Evolutionary conservation across 1,140 invertebrate genomes (phyloP).

Genomic region (Hycleus cichorii): DNA sequence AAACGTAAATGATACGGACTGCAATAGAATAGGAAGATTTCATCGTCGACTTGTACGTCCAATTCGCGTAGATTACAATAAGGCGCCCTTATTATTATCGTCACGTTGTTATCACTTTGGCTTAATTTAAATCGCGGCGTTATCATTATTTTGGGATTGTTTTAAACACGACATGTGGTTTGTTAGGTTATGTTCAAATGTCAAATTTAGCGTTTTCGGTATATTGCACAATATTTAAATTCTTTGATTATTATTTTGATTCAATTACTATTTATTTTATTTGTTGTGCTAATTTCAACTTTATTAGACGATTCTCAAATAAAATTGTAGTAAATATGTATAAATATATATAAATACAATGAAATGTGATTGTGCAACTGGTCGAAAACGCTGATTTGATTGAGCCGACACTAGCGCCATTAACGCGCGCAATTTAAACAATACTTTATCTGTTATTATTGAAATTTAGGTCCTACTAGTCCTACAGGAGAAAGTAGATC

Average conservation of each 20-base stretch:
- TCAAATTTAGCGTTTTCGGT: too few species aligned
- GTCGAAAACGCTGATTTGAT: not conserved
- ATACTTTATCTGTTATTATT: too few species aligned
- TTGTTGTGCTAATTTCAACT: too few species aligned
- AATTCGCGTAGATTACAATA: constrained; percentile 35
- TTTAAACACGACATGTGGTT: too few species aligned
- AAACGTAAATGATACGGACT: constrained; percentile 38
- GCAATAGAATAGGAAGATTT: constrained; percentile 35
- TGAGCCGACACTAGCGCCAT: too few species aligned
- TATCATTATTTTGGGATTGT: constrained; percentile 29
- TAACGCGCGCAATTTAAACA: not conserved
- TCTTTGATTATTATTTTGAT: too few species aligned
- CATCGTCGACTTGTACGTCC: constrained; percentile 31
- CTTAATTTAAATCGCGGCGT: constrained; percentile 35
- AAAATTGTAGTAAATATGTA: too few species aligned
- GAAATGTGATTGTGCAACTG: not conserved
- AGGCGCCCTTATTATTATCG: constrained; percentile 34
- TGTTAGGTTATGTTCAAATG: too few species aligned
- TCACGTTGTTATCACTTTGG: constrained; percentile 31
- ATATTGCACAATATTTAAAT: too few species aligned
- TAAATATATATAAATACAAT: too few species aligned
- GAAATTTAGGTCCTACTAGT: constrained; percentile 32
- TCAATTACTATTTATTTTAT: too few species aligned
- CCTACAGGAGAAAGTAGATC: constrained; percentile 27
- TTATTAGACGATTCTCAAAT: too few species aligned